A percentile compares a stretch with the other conserved stretches of the same genome.
Conservation (phyloP, 2,797 vertebrate species). For the Sebastes iracundus region DNA sequence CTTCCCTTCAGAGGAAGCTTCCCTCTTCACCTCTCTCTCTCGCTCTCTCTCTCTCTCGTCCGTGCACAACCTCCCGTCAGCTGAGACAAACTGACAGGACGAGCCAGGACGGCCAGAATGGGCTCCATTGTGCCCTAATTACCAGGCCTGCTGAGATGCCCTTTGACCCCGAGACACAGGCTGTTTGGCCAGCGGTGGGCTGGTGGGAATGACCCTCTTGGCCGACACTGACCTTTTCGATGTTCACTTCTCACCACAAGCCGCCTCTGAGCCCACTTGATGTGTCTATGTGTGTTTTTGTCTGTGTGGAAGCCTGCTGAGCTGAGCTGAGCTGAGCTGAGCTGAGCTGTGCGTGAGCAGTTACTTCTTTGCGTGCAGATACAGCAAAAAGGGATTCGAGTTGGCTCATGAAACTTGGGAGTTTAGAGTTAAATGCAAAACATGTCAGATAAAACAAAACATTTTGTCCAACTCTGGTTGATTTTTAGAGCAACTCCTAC, state of each 20-base stretch:
- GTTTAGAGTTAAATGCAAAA: neutral
- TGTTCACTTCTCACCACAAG: constrained; percentile 54
- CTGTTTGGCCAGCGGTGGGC: constrained; percentile 49
- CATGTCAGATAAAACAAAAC: neutral
- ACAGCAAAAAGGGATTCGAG: neutral
- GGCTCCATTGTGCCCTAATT: constrained; percentile 60
- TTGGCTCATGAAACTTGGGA: neutral
- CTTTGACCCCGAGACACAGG: constrained; percentile 57
- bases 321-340: neutral
- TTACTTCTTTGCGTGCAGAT: neutral
- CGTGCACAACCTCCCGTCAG: constrained; percentile 39
- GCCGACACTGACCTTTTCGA: constrained; percentile 40
- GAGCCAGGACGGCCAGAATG: constrained; percentile 38
- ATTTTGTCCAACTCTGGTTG: neutral
- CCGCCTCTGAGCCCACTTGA: constrained; percentile 17
- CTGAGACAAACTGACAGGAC: constrained; percentile 47
- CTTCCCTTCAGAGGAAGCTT: constrained; percentile 27
- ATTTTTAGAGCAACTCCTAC: neutral
- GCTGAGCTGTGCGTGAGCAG: neutral
- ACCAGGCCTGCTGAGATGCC: constrained; percentile 56
- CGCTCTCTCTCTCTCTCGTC: too few species aligned
- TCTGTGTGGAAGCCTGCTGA: neutral
- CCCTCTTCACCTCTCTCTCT: constrained; percentile 26
- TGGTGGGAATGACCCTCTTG: constrained; percentile 64
- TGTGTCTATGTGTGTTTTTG: constrained; percentile 6